These are phyloP conservation scores for Cinclus mexicanus DNA, from an alignment of 2,113 vertebrate genomes.

Conservation along the genomic window DNA sequence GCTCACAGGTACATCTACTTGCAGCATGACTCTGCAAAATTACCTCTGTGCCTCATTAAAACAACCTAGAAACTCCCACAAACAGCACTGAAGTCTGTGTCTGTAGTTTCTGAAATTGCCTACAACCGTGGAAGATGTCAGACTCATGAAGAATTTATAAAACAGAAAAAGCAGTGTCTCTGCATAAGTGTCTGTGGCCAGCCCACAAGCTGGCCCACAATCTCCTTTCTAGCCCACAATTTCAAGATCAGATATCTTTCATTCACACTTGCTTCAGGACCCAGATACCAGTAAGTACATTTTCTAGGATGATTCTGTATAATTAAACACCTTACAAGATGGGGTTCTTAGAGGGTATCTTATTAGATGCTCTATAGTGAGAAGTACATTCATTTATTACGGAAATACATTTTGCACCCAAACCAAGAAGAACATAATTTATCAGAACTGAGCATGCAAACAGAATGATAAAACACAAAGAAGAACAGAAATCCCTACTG, in stretches of 20 bases:
- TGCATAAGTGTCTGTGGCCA: background rate
- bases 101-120: background rate
- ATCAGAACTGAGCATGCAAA: background rate
- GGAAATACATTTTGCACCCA: background rate
- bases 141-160: background rate
- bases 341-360: background rate
- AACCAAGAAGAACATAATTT: background rate
- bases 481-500: background rate
- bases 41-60: background rate
- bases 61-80: background rate
- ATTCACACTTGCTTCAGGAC: background rate
- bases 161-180: background rate
- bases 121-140: background rate
- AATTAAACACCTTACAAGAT: background rate
- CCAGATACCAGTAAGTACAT: background rate
- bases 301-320: background rate
- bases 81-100: fast-evolving
- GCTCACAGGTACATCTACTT: background rate
- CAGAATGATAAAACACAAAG: background rate
- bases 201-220: background rate
- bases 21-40: slow-evolving; percentile 27
- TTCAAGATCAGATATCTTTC: background rate
- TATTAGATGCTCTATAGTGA: background rate
- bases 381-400: background rate
- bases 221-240: background rate